Evolutionary conservation across 2,888 invertebrate genomes (phyloP).

Genomic region (Cacoxenus indagator): DNA sequence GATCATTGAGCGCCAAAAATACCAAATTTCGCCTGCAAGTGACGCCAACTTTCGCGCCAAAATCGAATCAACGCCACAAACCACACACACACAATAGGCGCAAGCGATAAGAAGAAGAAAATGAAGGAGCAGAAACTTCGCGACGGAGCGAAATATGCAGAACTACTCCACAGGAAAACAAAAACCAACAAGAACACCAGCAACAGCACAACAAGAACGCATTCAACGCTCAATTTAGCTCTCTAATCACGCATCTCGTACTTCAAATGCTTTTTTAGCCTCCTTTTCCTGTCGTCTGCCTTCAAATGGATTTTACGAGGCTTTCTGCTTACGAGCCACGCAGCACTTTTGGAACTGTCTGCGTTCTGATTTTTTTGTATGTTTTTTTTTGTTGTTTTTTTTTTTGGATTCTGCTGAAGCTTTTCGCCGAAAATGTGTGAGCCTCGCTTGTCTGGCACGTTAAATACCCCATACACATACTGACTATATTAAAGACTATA

Average conservation of each 20-base stretch:
- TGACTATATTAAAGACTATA: background rate
- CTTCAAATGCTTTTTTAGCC: slow-evolving; percentile 42
- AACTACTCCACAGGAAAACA: slow-evolving; percentile 26
- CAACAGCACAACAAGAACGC: slow-evolving; percentile 7
- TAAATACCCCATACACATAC: slow-evolving; percentile 45
- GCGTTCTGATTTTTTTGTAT: slow-evolving; percentile 49
- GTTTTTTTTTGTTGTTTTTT: slow-evolving; percentile 25
- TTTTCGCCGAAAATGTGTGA: slow-evolving; percentile 60
- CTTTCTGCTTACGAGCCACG: background rate
- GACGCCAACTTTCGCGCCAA: slow-evolving; percentile 63
- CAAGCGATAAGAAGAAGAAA: slow-evolving; percentile 26
- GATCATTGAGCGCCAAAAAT: too few relatives aligned
- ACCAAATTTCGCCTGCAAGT: background rate
- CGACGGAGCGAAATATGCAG: background rate
- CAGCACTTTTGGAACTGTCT: slow-evolving; percentile 31
- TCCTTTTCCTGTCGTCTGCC: slow-evolving; percentile 22
- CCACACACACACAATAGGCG: slow-evolving; percentile 45
- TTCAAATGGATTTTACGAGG: slow-evolving; percentile 15
- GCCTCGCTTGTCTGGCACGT: slow-evolving; percentile 58
- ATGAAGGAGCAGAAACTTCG: slow-evolving; percentile 24
- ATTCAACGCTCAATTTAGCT: slow-evolving; percentile 53
- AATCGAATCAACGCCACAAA: slow-evolving; percentile 32
- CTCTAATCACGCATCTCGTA: slow-evolving; percentile 60
- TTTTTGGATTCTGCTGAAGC: slow-evolving; percentile 32
- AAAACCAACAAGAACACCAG: slow-evolving; percentile 1